phyloP scores from a whole-genome alignment of 2,888 invertebrate genomes.

The Tanytarsus gracilentus region DNA sequence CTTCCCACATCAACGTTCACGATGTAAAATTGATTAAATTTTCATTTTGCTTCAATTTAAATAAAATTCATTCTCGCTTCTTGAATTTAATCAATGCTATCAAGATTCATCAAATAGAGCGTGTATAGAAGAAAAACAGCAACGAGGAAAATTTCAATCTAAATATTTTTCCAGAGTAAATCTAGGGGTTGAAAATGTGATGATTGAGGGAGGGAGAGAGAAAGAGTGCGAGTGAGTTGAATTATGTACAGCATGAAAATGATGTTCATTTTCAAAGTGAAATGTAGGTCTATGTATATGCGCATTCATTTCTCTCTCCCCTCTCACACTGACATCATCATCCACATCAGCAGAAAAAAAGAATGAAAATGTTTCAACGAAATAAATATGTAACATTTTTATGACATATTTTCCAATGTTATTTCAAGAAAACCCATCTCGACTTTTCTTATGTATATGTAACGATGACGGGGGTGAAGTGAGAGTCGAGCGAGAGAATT shows the following conservation, averaged over 20 bases:
- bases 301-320: constrained; percentile 1
- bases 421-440: constrained; percentile 26
- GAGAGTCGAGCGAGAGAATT: not conserved
- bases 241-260: not conserved
- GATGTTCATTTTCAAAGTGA: not conserved
- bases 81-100: too few relatives aligned
- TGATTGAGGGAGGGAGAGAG: too few relatives aligned
- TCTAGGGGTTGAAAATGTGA: too few relatives aligned
- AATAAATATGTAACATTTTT: constrained; percentile 28
- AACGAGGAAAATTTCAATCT: too few relatives aligned
- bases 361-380: constrained; percentile 3
- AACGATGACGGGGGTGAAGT: not conserved
- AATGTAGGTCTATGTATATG: constrained; percentile 21
- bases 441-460: constrained; percentile 1
- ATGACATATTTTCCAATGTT: constrained; percentile 27
- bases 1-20: too few relatives aligned
- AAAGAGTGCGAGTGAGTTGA: too few relatives aligned
- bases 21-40: too few relatives aligned
- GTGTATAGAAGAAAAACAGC: too few relatives aligned
- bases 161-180: too few relatives aligned
- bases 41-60: too few relatives aligned
- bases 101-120: too few relatives aligned
- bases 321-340: constrained; percentile 20
- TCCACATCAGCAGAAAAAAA: not conserved
- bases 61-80: too few relatives aligned